Evolutionary conservation across 2,797 vertebrate genomes (phyloP).

Genomic region (Euthynnus affinis): DNA sequence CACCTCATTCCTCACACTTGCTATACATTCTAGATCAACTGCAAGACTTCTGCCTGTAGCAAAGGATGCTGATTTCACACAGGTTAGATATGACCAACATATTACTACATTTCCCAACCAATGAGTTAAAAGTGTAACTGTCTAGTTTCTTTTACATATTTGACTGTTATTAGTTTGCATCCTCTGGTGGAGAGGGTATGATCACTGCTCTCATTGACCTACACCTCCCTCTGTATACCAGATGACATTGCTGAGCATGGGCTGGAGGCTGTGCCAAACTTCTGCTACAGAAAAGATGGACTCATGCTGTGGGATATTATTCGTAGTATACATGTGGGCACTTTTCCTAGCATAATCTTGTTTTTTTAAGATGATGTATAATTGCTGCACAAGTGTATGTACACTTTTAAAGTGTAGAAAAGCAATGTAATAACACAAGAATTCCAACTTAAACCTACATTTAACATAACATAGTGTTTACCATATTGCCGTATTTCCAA

Average conservation of each 20-base stretch:
- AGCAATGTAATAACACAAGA: background rate
- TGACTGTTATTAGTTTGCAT: constrained; percentile 51
- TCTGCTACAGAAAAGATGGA: constrained; percentile 87
- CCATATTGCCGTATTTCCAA: background rate
- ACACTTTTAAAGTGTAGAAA: too few species aligned
- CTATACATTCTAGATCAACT: constrained; percentile 79
- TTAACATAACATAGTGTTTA: too few species aligned
- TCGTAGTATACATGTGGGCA: constrained; percentile 51
- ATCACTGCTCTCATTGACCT: constrained; percentile 62
- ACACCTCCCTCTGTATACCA: constrained; percentile 76
- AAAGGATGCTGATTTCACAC: constrained; percentile 44
- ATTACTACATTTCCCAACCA: too few species aligned
- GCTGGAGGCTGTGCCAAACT: constrained; percentile 80
- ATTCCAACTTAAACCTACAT: background rate
- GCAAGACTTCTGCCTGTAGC: constrained; percentile 65
- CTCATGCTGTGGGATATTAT: constrained; percentile 85
- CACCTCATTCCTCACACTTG: constrained; percentile 74
- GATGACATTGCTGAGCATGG: constrained; percentile 68
- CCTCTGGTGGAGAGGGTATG: constrained; percentile 66
- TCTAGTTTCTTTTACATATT: background rate
- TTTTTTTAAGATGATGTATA: background rate
- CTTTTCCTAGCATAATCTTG: too few species aligned
- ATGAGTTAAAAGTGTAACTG: too few species aligned
- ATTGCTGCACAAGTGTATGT: background rate
- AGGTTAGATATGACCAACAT: constrained; percentile 36